Base-by-base conservation (phyloP, 2,888 invertebrate species). In the Polyploca ridens region DNA sequence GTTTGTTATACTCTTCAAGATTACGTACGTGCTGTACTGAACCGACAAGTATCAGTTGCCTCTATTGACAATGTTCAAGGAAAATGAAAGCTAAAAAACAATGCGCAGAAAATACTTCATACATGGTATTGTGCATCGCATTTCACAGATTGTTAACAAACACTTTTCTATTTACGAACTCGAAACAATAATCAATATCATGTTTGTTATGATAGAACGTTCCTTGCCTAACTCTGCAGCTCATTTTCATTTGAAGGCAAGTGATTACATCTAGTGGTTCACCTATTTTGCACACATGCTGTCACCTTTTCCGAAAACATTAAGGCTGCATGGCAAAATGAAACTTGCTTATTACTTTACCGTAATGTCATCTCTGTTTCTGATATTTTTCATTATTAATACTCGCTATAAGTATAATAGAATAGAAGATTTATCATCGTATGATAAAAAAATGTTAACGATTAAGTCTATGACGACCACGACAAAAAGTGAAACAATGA, bases 311-410 rank as follows among this genome's bases (percentile, higher is more conserved):
- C 19, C 16, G 19, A 61, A 41, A 41, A 61, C 11, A 19, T 19
- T 61, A 11, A 41, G 41, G 27, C 19, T 61, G 8, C 44, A 61
- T 14, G 27, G 61, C 14, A 61, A 44, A 44, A 44, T 27, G 44
- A 61, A 61, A 61, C 11, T 41, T 27, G 11, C 38, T 13, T 61
- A 61, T 27, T 61, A 61, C 16, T 11, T 61, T 5, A 41, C 41
- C 14, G 61, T 61, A 35, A 61, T 61, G 61, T 41, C 41, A 11
- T 19, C 27, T 13, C 13, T 61, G 14, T 62, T 62, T 38, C 27
- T 66, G 14, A 38, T 58, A 4, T 61, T 61, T 41, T 44, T 44
- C 27, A 19, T 61, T 27, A 27, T 61, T 14, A 61, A 61, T 27
- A 41, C 27, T 61, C 41, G 27, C 8, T 44, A 44, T 8, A 44